A percentile compares a stretch with the other conserved stretches of the same genome.
These are phyloP conservation scores for Acanthosepion pharaonis DNA, from an alignment of 2,888 invertebrate species.

Conservation along the genomic window DNA sequence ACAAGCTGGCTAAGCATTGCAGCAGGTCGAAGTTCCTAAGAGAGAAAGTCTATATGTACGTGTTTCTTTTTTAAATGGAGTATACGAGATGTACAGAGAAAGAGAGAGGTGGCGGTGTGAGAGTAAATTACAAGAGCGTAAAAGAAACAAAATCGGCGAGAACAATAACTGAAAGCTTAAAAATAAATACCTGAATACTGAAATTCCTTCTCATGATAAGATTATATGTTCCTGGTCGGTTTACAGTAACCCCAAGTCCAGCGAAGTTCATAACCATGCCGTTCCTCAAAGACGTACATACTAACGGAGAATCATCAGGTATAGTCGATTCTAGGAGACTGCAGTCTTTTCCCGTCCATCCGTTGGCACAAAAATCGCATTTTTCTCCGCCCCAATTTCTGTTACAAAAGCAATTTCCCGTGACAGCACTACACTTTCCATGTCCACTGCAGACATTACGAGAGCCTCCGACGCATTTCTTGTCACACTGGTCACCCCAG, in stretches of 20 bases:
- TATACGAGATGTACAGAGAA: no score
- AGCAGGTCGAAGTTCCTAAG: no score
- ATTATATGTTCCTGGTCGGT: slow-evolving; percentile 45
- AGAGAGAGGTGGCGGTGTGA: no score
- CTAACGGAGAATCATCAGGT: background rate
- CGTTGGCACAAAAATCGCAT: slow-evolving; percentile 52
- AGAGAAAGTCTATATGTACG: no score
- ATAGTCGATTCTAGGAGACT: slow-evolving; percentile 49
- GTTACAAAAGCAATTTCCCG: slow-evolving; percentile 54
- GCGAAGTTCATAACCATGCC: slow-evolving; percentile 49
- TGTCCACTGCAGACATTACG: slow-evolving; percentile 55
- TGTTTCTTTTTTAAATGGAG: no score
- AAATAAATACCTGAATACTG: slow-evolving; percentile 47
- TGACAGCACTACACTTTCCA: slow-evolving; percentile 54
- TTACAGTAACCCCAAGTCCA: slow-evolving; percentile 43
- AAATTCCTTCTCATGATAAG: slow-evolving; percentile 49
- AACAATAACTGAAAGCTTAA: no score
- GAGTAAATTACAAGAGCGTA: no score
- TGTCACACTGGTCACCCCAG: slow-evolving; percentile 56
- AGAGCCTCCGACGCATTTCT: slow-evolving; percentile 52
- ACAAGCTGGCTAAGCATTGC: no score
- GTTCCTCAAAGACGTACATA: slow-evolving; percentile 45
- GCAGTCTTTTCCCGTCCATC: slow-evolving; percentile 56
- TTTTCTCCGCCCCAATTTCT: slow-evolving; percentile 51
- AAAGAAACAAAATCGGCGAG: no score